Evolutionary conservation across 2,113 vertebrate species (phyloP), one percentile per base, ranked within the genome.

Genomic region (Ciconia stormi): DNA sequence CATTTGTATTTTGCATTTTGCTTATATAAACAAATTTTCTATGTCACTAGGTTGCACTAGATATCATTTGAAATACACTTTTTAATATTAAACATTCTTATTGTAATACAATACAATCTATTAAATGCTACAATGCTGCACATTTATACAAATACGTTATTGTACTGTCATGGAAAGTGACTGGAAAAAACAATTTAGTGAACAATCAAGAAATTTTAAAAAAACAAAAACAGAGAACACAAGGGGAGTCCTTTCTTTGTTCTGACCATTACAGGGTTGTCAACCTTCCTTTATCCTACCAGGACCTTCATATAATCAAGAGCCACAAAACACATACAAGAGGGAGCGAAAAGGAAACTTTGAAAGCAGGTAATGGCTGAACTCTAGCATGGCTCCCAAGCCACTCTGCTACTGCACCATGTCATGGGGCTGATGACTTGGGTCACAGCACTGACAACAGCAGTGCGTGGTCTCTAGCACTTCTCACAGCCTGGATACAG

Each of bases 391-490:
- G 10, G 42, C 16, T 84, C 29, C 42, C 30, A 89, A 47, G 38
- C 21, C 34, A 30, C 52, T 58, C 25, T 76, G 38, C 44, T 42
- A 3, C 49, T 36, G 49, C 11, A 9, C 30, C 4, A 1, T 0
- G 0, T 46, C 30, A 63, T 1, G 2, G 29, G 20, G 36, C 47
- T 74, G 42, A 25, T 36, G 42, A 73, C 44, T 13, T 65, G 13
- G 21, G 34, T 69, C 55, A 36, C 27, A 66, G 40, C 38, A 30
- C 30, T 15, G 13, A 15, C 21, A 16, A 34, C 32, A 38, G 36
- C 55, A n/a, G 26, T 2, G 1, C 3, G 0, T 46, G 17, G 12
- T 56, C 29, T 61, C 46, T 40, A 18, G 30, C 16, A 8, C 32
- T 73, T 80, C 42, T 40, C 40, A 53, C 30, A 18, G 16, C 38